Conservation (phyloP, 2,888 invertebrate genomes). For the Pollenia griseotomentosa region DNA sequence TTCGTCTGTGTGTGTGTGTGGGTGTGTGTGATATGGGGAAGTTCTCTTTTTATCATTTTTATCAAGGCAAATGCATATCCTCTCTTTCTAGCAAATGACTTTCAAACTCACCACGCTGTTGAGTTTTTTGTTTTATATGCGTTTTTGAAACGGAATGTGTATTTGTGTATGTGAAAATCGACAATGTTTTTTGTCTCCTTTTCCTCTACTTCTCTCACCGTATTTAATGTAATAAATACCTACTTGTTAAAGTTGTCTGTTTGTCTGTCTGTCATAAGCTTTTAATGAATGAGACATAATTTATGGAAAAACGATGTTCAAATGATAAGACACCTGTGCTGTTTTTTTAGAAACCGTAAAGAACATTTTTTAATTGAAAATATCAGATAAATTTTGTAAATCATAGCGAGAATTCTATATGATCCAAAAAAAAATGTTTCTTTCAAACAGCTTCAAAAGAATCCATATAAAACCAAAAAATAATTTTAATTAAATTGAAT, state of each 20-base stretch:
- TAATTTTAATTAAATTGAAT: no score
- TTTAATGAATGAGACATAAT: slow-evolving; percentile 57
- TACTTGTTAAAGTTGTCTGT: slow-evolving; percentile 30
- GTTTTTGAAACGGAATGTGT: neutral
- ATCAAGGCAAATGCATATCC: neutral
- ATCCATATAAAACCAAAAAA: no score
- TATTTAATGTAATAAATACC: neutral
- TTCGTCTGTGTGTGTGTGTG: neutral
- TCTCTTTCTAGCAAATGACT: neutral
- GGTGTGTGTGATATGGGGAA: neutral
- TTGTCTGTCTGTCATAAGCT: slow-evolving; percentile 40
- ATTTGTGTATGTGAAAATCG: neutral
- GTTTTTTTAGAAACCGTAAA: slow-evolving; percentile 15
- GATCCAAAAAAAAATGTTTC: no score
- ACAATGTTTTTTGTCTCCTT: neutral
- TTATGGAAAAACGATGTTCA: slow-evolving; percentile 28
- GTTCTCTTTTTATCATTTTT: slow-evolving; percentile 25
- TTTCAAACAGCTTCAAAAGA: no score
- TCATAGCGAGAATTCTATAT: neutral
- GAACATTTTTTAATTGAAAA: slow-evolving; percentile 12
- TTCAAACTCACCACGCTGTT: slow-evolving; percentile 59
- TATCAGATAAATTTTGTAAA: neutral
- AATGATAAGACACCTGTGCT: slow-evolving; percentile 51
- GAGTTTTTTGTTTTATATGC: slow-evolving; percentile 5
- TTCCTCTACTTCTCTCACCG: neutral